Evolutionary conservation across 1,140 invertebrate species (phyloP).

Genomic region (Papilio aristodemus): DNA sequence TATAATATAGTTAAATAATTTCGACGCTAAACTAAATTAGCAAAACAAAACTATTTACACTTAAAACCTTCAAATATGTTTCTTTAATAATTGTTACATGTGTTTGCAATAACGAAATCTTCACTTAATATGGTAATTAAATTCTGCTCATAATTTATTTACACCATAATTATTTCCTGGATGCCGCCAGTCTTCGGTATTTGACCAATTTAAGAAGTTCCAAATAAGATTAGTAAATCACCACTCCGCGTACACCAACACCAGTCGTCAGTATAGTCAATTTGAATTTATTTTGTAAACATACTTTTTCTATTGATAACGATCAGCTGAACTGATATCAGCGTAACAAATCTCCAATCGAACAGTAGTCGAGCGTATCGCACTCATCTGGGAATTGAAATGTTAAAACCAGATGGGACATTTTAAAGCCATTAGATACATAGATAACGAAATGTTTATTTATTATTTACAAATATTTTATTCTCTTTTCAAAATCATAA

Average conservation of each 20-base stretch:
- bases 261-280: no score
- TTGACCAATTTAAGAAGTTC: no score
- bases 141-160: no score
- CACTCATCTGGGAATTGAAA: constrained; percentile 13
- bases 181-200: no score
- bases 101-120: no score
- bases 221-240: no score
- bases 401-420: neutral
- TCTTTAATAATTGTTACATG: no score
- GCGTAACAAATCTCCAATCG: constrained; percentile 1
- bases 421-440: neutral
- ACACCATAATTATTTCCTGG: no score
- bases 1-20: neutral
- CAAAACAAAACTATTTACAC: no score
- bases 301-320: neutral
- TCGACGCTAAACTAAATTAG: neutral
- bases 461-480: neutral
- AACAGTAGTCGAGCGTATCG: neutral
- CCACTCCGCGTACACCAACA: no score
- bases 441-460: neutral
- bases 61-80: no score
- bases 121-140: no score
- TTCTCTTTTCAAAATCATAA: neutral
- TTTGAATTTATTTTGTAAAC: neutral
- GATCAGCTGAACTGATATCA: neutral